Percentiles rank a stretch among this genome's conserved stretches.
phyloP scores from a whole-genome alignment of 2,797 vertebrate genomes.

The Poecilia picta region DNA sequence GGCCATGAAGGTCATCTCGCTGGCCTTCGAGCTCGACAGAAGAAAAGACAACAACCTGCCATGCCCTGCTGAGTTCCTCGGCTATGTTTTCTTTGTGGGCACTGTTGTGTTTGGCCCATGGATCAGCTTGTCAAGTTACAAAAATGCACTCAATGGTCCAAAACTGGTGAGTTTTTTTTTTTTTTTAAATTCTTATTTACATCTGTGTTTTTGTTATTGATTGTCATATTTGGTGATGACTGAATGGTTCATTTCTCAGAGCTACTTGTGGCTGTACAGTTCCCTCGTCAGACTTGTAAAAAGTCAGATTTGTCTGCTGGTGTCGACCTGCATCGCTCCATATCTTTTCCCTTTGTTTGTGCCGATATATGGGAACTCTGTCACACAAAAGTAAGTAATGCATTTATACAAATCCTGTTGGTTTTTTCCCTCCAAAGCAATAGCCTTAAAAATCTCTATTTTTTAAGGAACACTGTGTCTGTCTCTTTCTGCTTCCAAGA shows the following conservation, averaged over 20 bases:
- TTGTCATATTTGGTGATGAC: not conserved
- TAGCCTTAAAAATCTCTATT: not conserved
- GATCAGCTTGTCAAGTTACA: conserved; percentile 89
- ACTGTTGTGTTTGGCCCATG: conserved; percentile 92
- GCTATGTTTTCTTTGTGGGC: conserved; percentile 91
- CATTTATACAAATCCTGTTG: not conserved
- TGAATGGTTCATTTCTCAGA: conserved; percentile 71
- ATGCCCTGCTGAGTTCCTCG: conserved; percentile 87
- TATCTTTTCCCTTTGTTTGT: conserved; percentile 91
- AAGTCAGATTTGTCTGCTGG: conserved; percentile 86
- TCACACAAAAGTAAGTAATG: conserved; percentile 84
- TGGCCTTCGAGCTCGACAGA: conserved; percentile 91
- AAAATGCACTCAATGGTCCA: conserved; percentile 79
- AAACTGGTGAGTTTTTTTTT: conserved; percentile 79
- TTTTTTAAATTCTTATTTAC: not conserved
- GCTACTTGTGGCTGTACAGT: conserved; percentile 81
- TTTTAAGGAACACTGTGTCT: conserved; percentile 37
- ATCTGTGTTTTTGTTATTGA: conserved; percentile 1
- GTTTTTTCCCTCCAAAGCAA: not conserved
- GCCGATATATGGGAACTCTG: conserved; percentile 82
- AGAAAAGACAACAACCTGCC: conserved; percentile 73
- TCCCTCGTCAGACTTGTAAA: conserved; percentile 82
- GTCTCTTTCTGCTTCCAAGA: conserved; percentile 51
- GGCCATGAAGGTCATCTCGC: conserved; percentile 92
- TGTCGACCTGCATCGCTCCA: conserved; percentile 89